Conservation (phyloP, 2,888 invertebrate species). For the Parnassius mnemosyne region DNA sequence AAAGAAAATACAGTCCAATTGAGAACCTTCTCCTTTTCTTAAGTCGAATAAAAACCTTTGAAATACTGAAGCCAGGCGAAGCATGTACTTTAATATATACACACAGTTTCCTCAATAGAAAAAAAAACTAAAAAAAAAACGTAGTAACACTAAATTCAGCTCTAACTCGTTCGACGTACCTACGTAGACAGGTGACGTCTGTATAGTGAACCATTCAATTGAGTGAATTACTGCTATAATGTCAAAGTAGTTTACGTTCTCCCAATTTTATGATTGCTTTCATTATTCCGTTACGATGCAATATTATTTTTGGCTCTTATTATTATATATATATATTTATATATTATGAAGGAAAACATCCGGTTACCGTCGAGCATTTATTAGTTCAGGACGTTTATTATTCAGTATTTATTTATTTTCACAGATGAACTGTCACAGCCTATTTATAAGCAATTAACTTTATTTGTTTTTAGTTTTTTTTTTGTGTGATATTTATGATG, state of each 20-base stretch:
- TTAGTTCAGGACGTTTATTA: slow-evolving; percentile 19
- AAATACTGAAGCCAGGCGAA: too few relatives aligned
- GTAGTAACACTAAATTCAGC: slow-evolving; percentile 6
- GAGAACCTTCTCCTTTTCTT: too few relatives aligned
- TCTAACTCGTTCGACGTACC: slow-evolving; percentile 16
- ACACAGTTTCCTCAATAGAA: background rate
- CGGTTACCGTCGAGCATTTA: slow-evolving; percentile 17
- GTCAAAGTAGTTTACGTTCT: slow-evolving; percentile 24
- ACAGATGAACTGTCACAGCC: slow-evolving; percentile 23
- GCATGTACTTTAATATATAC: too few relatives aligned
- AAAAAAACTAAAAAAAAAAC: background rate
- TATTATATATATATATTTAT: too few relatives aligned
- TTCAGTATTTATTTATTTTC: slow-evolving; percentile 26
- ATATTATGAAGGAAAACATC: slow-evolving; percentile 22
- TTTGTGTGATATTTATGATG: background rate
- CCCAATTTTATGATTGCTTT: slow-evolving; percentile 23
- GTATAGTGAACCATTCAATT: slow-evolving; percentile 49
- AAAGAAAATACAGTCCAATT: too few relatives aligned
- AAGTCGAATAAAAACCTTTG: too few relatives aligned
- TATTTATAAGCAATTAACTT: slow-evolving; percentile 22
- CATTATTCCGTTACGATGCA: slow-evolving; percentile 18
- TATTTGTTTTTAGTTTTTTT: slow-evolving; percentile 12
- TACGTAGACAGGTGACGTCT: slow-evolving; percentile 42
- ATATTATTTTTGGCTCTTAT: slow-evolving; percentile 34
- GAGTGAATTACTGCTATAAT: slow-evolving; percentile 41